Conservation (phyloP, 2,797 vertebrate genomes). For the Coregonus ussuriensis region DNA sequence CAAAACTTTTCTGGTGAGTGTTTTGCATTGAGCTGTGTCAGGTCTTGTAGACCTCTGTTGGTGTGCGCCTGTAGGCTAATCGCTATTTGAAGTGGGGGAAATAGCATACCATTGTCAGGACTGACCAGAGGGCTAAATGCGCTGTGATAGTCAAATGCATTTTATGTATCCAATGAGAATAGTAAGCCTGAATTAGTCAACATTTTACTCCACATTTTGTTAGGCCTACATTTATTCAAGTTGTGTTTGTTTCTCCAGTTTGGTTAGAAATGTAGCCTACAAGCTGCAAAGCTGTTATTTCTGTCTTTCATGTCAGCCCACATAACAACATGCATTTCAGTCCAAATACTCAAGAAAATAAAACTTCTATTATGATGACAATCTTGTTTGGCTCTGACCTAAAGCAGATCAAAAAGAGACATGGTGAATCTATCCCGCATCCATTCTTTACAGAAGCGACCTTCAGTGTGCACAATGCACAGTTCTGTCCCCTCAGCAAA, state of each 20-base stretch:
- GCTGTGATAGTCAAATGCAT: too few species aligned
- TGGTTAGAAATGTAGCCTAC: neutral
- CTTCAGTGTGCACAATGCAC: neutral
- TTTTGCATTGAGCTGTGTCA: too few species aligned
- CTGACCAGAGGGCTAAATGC: too few species aligned
- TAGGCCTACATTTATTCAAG: neutral
- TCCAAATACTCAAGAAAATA: neutral
- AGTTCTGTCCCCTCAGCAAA: too few species aligned
- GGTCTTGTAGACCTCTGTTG: too few species aligned
- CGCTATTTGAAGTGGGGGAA: too few species aligned
- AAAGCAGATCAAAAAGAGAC: neutral
- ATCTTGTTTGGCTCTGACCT: neutral
- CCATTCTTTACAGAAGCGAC: neutral
- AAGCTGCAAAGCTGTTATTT: neutral
- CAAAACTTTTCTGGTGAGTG: too few species aligned
- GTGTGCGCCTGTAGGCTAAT: too few species aligned
- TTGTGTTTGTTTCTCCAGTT: neutral
- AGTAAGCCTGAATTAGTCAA: neutral
- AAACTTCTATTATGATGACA: neutral
- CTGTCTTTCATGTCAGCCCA: neutral
- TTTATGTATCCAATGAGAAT: neutral
- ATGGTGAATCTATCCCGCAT: neutral
- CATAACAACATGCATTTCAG: neutral
- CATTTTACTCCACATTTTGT: neutral
- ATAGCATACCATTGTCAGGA: too few species aligned